Evolutionary conservation across 2,797 vertebrate genomes (phyloP).

Genomic region (Xenops minutus): DNA sequence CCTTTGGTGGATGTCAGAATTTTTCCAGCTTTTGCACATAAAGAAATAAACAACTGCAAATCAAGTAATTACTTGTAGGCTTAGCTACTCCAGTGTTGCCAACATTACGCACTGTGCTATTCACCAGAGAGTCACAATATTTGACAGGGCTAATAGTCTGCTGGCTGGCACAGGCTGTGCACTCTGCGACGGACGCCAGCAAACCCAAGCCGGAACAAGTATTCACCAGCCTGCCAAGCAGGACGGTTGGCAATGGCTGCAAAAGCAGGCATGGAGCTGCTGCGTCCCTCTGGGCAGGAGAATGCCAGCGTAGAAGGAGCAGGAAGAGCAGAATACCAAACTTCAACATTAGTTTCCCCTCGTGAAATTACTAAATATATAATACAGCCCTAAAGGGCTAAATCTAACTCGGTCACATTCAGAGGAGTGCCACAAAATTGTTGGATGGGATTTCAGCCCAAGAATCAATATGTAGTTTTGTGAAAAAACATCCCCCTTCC

Average conservation of each 20-base stretch:
- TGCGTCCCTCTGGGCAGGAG: not conserved
- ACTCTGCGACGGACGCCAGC: constrained; percentile 60
- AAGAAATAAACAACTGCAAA: constrained; percentile 74
- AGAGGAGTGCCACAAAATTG: not conserved
- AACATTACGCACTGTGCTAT: constrained; percentile 64
- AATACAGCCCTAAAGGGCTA: not conserved
- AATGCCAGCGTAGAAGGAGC: not conserved
- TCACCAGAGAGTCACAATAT: constrained; percentile 75
- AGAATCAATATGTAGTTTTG: not conserved
- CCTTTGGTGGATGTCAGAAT: constrained; percentile 73
- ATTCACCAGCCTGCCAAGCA: constrained; percentile 60
- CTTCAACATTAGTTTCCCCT: not conserved
- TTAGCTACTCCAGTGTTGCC: constrained; percentile 68
- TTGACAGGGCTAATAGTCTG: constrained; percentile 73
- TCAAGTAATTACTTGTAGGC: constrained; percentile 73
- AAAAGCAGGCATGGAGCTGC: constrained; percentile 15
- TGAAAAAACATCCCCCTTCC: not conserved
- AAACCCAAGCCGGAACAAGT: constrained; percentile 57
- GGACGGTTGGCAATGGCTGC: constrained; percentile 25
- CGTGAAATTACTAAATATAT: not conserved
- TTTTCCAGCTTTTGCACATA: constrained; percentile 70
- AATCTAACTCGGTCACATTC: not conserved
- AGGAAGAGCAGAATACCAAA: not conserved
- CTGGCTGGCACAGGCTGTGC: constrained; percentile 65
- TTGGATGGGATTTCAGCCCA: not conserved